Evolutionary conservation across 2,113 vertebrate genomes (phyloP).

Genomic region (Syngnathus typhle): DNA sequence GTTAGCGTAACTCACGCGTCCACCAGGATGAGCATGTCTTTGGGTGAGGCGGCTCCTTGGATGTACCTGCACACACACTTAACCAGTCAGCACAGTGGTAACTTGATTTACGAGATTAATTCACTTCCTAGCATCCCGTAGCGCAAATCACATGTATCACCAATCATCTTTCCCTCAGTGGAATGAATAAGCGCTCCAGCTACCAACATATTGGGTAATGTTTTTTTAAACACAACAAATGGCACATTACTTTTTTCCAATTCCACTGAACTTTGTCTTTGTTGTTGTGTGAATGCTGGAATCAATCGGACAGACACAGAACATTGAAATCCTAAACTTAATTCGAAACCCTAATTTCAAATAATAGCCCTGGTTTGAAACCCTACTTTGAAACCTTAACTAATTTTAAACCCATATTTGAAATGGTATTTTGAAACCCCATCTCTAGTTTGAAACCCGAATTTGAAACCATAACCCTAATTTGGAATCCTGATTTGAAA

Average conservation of each 20-base stretch:
- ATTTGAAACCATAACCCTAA: too few species aligned
- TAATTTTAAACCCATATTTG: too few species aligned
- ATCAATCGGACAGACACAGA: too few species aligned
- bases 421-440: too few species aligned
- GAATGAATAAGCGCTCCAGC: neutral
- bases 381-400: too few species aligned
- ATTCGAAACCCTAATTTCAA: neutral
- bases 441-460: too few species aligned
- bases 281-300: neutral
- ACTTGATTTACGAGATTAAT: neutral
- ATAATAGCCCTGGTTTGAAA: too few species aligned
- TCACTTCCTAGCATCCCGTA: neutral
- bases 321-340: too few species aligned
- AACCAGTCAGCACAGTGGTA: neutral
- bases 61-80: slow-evolving; percentile 79
- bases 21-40: slow-evolving; percentile 98
- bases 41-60: slow-evolving; percentile 95
- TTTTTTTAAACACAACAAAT: too few species aligned
- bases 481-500: too few species aligned
- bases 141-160: neutral
- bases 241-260: neutral
- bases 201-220: neutral
- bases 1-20: slow-evolving; percentile 83
- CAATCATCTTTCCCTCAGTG: neutral
- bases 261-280: neutral